A percentile compares a stretch with the other conserved stretches of the same genome.
phyloP scores from a whole-genome alignment of 2,113 vertebrate genomes.

The Puma concolor region DNA sequence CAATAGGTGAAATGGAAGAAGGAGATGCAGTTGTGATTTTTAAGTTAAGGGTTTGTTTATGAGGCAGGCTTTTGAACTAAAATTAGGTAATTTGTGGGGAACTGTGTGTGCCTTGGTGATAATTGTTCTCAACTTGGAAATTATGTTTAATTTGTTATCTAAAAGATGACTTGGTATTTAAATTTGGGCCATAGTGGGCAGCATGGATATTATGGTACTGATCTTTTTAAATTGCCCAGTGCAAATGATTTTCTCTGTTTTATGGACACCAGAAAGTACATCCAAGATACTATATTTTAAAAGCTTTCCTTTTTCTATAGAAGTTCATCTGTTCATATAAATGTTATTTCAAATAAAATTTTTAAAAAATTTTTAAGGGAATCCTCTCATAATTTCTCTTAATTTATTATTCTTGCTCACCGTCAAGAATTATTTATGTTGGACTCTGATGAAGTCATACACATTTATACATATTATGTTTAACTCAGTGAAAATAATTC shows the following conservation, averaged over 20 bases:
- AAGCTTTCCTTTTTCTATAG: slow-evolving; percentile 15
- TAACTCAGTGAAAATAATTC: slow-evolving; percentile 23
- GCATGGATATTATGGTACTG: not conserved
- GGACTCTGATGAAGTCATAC: not conserved
- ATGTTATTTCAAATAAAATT: slow-evolving; percentile 25
- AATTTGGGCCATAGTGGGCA: not conserved
- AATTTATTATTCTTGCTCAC: slow-evolving; percentile 7
- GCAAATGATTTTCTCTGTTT: slow-evolving; percentile 9
- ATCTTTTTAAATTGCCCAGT: not conserved
- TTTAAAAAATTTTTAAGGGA: not conserved
- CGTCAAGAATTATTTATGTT: slow-evolving; percentile 41
- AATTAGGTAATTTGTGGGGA: slow-evolving; percentile 39
- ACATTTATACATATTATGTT: not conserved
- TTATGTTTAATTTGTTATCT: slow-evolving; percentile 2
- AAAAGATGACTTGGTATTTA: slow-evolving; percentile 45
- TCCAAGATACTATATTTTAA: not conserved
- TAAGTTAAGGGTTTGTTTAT: not conserved
- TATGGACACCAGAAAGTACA: not conserved
- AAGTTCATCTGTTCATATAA: slow-evolving; percentile 5
- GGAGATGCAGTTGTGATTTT: not conserved
- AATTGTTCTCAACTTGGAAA: slow-evolving; percentile 4
- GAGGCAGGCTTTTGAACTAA: slow-evolving; percentile 47
- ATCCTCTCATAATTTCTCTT: not conserved
- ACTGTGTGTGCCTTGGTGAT: not conserved
- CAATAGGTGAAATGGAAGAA: not conserved